Base-by-base conservation (phyloP, 2,888 invertebrate species). In the Mellilla xanthometata region DNA sequence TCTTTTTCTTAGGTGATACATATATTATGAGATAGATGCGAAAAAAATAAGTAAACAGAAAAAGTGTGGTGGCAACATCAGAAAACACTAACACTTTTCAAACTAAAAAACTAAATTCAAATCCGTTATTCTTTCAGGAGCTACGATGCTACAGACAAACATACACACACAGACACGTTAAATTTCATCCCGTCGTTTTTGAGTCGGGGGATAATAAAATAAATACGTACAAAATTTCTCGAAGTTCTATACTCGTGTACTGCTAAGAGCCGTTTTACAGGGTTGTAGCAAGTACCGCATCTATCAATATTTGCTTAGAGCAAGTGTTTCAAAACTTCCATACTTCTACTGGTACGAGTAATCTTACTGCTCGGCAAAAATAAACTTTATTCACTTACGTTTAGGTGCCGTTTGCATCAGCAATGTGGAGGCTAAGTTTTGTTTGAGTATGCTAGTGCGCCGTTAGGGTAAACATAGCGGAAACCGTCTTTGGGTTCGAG, bases 391-490 rank as follows among this genome's bases (percentile, higher is more conserved):
- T 1, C 0, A 0, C 19, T 27, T 10, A 2, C 3, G 23, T 12
- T 38, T 45, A 45, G 41, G 51, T 36, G 8, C 1, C 26, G 9
- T 33, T 38, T 48, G 13, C 9, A 12, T 31, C 22, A 31, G 6
- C 5, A 9, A 8, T 8, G 13, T 12, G 26, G 28, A 22, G 34
- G 12, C 13, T 9, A 12, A 7, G 5, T 8, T 8, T 35, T 62
- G 34, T 58, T 58, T 58, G 50, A 50, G 47, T 49, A 52, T 42
- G 39, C 39, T 34, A 39, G 49, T 34, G 55, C 60, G 62, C 76
- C 76, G 76, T 71, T 74, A 72, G 52, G 13, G 44, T 64, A 70
- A 75, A 72, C 61, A 71, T 62, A 61, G 57, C 65, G 62, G 65
- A 50, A 51, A 53, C 52, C 53, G 44, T 47, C 41, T 54, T 51